phyloP scores from a whole-genome alignment of 2,113 vertebrate species.

The Pogonocichla stellata region DNA sequence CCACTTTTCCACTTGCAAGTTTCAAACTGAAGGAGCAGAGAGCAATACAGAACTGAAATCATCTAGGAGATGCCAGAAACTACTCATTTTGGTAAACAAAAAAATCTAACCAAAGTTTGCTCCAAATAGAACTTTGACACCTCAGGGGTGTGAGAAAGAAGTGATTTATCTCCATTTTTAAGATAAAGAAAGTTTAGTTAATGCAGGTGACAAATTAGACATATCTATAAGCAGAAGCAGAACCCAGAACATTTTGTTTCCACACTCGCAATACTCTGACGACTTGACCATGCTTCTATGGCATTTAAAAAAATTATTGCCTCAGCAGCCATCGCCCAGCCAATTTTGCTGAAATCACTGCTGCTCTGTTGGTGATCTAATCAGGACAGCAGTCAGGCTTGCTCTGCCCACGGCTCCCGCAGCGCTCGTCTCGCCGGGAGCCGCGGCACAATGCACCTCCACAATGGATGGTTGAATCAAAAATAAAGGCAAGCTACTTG shows the following conservation, averaged over 20 bases:
- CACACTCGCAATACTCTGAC: not conserved
- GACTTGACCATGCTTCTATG: not conserved
- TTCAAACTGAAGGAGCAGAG: not conserved
- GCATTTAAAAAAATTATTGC: not conserved
- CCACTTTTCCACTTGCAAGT: not conserved
- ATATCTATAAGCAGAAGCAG: not conserved
- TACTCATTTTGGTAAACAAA: not conserved
- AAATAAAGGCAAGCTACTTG: conserved; percentile 69
- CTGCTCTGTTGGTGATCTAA: conserved; percentile 52
- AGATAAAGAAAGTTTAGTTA: not conserved
- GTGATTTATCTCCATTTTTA: not conserved
- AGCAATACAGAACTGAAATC: not conserved
- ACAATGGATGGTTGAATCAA: conserved; percentile 55
- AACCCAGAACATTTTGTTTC: not conserved
- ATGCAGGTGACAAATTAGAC: no score
- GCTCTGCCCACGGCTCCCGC: not conserved
- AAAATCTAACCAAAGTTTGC: not conserved
- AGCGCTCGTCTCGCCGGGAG: no score
- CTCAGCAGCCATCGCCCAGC: conserved; percentile 15
- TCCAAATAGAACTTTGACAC: not conserved
- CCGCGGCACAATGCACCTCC: conserved; percentile 21
- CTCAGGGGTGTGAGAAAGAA: not conserved
- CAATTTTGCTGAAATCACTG: conserved; percentile 62
- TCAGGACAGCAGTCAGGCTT: conserved; percentile 43
- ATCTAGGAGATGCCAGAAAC: not conserved